Evolutionary conservation across 1,140 invertebrate species (phyloP).

Genomic region (Drosophila busckii): DNA sequence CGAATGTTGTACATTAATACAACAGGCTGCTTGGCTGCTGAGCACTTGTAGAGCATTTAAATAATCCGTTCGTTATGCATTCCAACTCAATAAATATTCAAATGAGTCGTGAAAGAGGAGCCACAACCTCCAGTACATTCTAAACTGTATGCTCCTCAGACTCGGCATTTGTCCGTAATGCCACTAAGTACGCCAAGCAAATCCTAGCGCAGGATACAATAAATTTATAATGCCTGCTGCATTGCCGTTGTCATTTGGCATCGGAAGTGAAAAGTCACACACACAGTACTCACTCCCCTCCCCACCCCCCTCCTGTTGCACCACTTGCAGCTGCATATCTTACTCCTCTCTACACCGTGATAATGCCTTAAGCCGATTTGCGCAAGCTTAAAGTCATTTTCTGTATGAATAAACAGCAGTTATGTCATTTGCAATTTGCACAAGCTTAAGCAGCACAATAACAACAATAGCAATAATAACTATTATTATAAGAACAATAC

Average conservation of each 20-base stretch:
- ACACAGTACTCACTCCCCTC: not conserved
- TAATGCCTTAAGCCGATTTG: conserved; percentile 62
- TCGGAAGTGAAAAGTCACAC: conserved; percentile 44
- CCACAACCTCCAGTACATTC: too few relatives aligned
- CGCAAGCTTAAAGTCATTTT: conserved; percentile 41
- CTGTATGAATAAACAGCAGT: conserved; percentile 29
- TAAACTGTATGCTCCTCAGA: too few relatives aligned
- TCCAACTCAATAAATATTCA: conserved; percentile 60
- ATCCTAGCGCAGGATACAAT: too few relatives aligned
- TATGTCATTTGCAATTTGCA: conserved; percentile 32
- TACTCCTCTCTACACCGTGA: conserved; percentile 1
- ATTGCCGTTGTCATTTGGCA: conserved; percentile 30
- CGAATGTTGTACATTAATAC: too few relatives aligned
- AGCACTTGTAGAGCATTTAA: conserved; percentile 55
- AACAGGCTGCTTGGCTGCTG: conserved; percentile 2
- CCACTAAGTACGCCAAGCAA: too few relatives aligned
- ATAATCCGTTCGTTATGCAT: conserved; percentile 64
- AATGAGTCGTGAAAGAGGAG: conserved; percentile 22
- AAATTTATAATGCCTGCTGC: conserved; percentile 47
- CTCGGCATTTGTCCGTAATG: too few relatives aligned
- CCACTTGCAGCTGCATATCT: too few relatives aligned
- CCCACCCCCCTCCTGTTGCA: not conserved
- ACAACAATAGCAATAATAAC: conserved; percentile 7
- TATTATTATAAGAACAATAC: conserved; percentile 10
- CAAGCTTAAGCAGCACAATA: conserved; percentile 29